phyloP scores from a whole-genome alignment of 1,140 invertebrate species.

The Drosophila equinoxialis region DNA sequence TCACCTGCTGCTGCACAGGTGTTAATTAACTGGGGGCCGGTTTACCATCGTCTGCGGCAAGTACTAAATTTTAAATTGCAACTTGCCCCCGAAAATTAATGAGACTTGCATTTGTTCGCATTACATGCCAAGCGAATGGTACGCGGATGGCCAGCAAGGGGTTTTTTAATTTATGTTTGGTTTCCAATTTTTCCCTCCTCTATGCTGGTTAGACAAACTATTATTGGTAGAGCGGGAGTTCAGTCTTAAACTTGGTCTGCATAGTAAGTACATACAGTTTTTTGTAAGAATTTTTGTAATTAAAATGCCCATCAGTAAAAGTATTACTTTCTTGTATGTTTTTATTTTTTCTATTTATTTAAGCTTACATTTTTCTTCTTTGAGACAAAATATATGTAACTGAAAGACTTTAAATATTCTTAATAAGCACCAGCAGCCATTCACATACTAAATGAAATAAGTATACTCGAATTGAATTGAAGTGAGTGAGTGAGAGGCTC shows the following conservation, averaged over 20 bases:
- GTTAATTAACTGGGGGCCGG: slow-evolving; percentile 69
- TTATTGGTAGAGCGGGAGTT: not conserved
- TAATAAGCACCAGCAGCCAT: too few species aligned
- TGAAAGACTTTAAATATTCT: too few species aligned
- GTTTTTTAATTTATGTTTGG: slow-evolving; percentile 15
- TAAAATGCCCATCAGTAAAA: not conserved
- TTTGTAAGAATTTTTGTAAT: not conserved
- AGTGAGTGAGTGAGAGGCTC: too few species aligned
- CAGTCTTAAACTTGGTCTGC: not conserved
- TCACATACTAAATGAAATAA: too few species aligned
- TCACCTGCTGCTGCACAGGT: slow-evolving; percentile 42
- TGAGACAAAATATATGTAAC: too few species aligned
- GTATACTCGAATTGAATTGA: too few species aligned
- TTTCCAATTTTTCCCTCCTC: not conserved
- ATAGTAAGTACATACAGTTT: not conserved
- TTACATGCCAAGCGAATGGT: slow-evolving; percentile 6
- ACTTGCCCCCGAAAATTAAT: slow-evolving; percentile 63
- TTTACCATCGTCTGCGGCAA: slow-evolving; percentile 36
- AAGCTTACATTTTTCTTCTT: too few species aligned
- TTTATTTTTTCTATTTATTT: too few species aligned
- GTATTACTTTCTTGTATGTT: not conserved
- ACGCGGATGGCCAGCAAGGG: not conserved
- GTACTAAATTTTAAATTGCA: slow-evolving; percentile 76
- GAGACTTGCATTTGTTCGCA: slow-evolving; percentile 65
- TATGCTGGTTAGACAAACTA: not conserved